Conservation (phyloP, 1,140 invertebrate species). For the Homalodisca vitripennis region DNA sequence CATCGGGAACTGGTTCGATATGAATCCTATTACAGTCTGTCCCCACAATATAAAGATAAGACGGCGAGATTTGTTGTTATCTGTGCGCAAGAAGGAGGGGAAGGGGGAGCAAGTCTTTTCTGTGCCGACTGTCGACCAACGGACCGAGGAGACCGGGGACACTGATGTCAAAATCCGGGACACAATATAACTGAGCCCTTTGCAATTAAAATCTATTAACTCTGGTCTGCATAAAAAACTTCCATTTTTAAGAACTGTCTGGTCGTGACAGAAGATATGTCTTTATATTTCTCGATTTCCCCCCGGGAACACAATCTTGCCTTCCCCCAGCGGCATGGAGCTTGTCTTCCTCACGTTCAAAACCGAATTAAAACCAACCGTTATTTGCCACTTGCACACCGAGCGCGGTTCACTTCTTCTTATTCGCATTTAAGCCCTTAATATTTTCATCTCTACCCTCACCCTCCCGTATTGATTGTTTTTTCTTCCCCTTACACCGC, state of each 20-base stretch:
- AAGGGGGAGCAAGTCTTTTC: not conserved
- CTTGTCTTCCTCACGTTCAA: not conserved
- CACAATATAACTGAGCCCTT: slow-evolving; percentile 1
- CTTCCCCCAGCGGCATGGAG: not conserved
- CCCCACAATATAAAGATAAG: no score
- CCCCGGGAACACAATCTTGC: not conserved
- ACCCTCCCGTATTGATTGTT: not conserved
- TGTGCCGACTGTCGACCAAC: not conserved
- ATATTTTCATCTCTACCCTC: slow-evolving; percentile 19
- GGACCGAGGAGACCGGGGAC: not conserved
- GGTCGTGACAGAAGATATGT: slow-evolving; percentile 14
- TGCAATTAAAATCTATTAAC: slow-evolving; percentile 25
- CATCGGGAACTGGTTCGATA: no score
- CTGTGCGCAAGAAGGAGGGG: not conserved
- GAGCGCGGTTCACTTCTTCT: not conserved
- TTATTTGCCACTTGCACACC: not conserved
- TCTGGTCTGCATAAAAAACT: slow-evolving; percentile 9
- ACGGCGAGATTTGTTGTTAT: no score
- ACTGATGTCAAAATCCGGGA: not conserved
- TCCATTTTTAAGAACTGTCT: slow-evolving; percentile 26
- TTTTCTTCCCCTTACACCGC: slow-evolving; percentile 9
- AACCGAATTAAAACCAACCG: slow-evolving; percentile 24
- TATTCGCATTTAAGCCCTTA: slow-evolving; percentile 12
- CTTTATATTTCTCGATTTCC: slow-evolving; percentile 21
- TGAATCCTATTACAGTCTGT: no score